Conservation (phyloP, 2,113 vertebrate species). For the Eudyptes chrysolophus region DNA sequence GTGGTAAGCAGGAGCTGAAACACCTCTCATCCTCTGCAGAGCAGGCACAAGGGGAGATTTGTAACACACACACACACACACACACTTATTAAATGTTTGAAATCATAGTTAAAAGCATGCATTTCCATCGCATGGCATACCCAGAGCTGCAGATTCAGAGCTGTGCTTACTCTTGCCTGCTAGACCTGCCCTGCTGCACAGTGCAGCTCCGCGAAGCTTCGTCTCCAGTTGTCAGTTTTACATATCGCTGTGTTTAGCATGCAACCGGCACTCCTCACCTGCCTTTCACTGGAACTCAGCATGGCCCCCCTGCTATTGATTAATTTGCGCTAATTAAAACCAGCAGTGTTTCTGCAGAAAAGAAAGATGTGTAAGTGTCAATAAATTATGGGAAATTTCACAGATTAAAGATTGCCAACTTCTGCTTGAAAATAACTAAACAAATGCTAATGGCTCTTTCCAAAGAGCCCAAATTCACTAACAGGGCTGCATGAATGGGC, state of each 20-base stretch:
- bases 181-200: conserved; percentile 1
- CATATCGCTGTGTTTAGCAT: conserved; percentile 50
- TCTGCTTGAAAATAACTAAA: conserved; percentile 69
- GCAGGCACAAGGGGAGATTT: background rate
- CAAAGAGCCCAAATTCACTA: conserved; percentile 11
- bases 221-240: conserved; percentile 29
- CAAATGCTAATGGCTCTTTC: conserved; percentile 57
- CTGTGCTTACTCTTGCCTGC: background rate
- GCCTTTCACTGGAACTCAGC: conserved; percentile 57
- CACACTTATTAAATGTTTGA: background rate
- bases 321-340: conserved; percentile 76
- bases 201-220: background rate
- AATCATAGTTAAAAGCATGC: conserved; percentile 33
- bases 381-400: conserved; percentile 70
- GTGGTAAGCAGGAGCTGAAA: background rate
- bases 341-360: conserved; percentile 64
- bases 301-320: conserved; percentile 70
- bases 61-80: background rate
- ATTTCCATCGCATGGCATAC: background rate
- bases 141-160: background rate
- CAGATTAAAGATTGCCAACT: conserved; percentile 69
- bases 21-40: background rate
- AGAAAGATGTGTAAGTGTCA: conserved; percentile 72
- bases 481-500: background rate
- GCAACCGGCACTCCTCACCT: conserved; percentile 56